Evolutionary conservation across 92 coral and sea anemone genomes (phyloP), one percentile per base, ranked within the genome.

Genomic region (Parazoanthus swiftii): DNA sequence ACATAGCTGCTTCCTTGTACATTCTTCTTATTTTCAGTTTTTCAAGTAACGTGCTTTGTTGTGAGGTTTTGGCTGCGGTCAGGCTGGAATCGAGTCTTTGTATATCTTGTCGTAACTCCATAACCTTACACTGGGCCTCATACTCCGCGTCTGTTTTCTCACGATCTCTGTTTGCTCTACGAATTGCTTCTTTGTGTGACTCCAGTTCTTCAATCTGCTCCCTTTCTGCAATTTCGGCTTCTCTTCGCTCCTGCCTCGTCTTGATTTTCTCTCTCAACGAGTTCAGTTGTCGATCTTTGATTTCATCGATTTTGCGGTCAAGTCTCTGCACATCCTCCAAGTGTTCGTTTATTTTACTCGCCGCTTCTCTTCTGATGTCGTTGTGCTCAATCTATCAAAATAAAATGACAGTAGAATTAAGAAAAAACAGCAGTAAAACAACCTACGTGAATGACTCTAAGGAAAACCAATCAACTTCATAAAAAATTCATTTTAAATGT

Each of bases 171-270:
- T 38, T 66, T 58, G 35, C 38, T 14, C 9, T 42, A 11, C 29
- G 13, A 21, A 59, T 81, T 68, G n/a, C 58, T 63, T 58, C 46
- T 58, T 16, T 39, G 75, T 65, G 86, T 66, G 86, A 82, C 20
- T 65, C 38, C 15, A 82, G 39, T 66, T 66, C 86, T 38, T 82
- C 86, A 39, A 82, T 46, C 39, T 82, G 86, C 23, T 26, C 16
- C 42, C 36, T 82, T 43, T 82, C 86, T 10, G 76, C 86, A n/a
- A 68, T 82, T 15, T 67, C 86, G 23, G 86, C 86, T 25, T 82
- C 86, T 46, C 77, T 67, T 42, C 50, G 74, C 58, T 82, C 77
- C 58, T 82, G 76, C 15, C 86, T 66, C 5, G 38, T 43, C 43
- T 70, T n/a, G 23, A 82, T 82, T 82, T 82, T 82, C 63, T 66